Base-by-base conservation (phyloP, 2,797 vertebrate species). In the Gallinago stenura region DNA sequence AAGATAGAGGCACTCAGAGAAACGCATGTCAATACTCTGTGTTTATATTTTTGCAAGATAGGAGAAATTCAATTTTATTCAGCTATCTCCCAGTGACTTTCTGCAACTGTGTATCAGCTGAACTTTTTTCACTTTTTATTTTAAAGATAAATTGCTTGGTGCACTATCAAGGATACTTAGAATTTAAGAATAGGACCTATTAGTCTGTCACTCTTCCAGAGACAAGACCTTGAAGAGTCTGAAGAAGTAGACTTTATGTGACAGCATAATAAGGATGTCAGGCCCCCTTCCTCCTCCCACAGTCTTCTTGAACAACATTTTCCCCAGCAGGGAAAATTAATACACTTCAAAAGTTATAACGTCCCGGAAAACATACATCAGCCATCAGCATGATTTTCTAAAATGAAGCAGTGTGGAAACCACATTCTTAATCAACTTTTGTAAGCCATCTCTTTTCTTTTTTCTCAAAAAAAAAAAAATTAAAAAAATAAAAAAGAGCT, bases 261-360 rank as follows among this genome's bases (percentile, higher is more conserved):
- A 98, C 97, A 98, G 91, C 93, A 84, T 98, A 98, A 98, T 98
- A 98, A 97, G 96, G 94, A 97, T 97, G 96, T 97, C 97, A 97
- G 90, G 43, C 69, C 80, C 83, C 92, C 79, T 87, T 58, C 45
- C 69, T 83, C 86, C 72, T 93, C 85, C 76, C 78, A 79, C 69
- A 70, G 7, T 88, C 89, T 79, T 97, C 95, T 79, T 93, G 89
- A 97, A 96, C 7, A 64, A 87, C 89, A 83, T 92, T 97, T 96
- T 95, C 95, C 76, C 93, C 83, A 97, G 91, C 77, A 97, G 93
- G 73, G 78, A 97, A 97, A 97, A 97, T 97, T 93, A 97, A 97
- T 96, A 83, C 72, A 95, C 96, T 97, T 97, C 81, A 93, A 91
- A 97, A 96, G 78, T 96, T 95, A 88, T 50, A 96, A 96, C 46